phyloP scores from a whole-genome alignment of 2,888 invertebrate species.

The Drosophila neutralis region DNA sequence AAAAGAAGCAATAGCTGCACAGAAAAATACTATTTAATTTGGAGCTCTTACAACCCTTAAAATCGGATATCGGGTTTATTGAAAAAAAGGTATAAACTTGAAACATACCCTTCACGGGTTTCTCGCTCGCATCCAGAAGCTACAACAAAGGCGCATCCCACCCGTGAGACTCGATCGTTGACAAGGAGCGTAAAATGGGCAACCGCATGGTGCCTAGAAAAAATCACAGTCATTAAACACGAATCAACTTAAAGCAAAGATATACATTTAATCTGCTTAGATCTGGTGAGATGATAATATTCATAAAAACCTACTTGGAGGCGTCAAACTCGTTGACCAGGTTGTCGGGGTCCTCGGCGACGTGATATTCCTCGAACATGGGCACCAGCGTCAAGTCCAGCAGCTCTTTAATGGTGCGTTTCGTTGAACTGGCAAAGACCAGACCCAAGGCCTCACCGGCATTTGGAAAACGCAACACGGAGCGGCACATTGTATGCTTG shows the following conservation, averaged over 20 bases:
- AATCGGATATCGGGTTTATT: not conserved
- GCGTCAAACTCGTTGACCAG: constrained; percentile 16
- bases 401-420: not conserved
- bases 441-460: constrained; percentile 47
- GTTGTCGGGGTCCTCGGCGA: constrained; percentile 13
- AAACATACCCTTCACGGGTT: constrained; percentile 11
- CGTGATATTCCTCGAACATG: constrained; percentile 42
- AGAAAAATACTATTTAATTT: not conserved
- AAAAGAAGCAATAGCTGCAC: constrained; percentile 50
- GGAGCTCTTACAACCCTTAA: not conserved
- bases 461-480: constrained; percentile 46
- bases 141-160: constrained; percentile 54
- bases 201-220: constrained; percentile 10
- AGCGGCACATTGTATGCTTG: constrained; percentile 48
- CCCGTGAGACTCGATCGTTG: constrained; percentile 63
- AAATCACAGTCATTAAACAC: not conserved
- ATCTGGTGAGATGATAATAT: not conserved
- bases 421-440: not conserved
- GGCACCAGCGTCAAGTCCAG: constrained; percentile 15
- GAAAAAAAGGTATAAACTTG: too few relatives aligned
- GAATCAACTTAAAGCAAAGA: not conserved
- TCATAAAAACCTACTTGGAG: constrained; percentile 26
- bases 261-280: not conserved
- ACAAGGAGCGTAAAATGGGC: constrained; percentile 46
- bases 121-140: constrained; percentile 34